Conservation (phyloP, 2,888 invertebrate species). For the Diarsia rubi region DNA sequence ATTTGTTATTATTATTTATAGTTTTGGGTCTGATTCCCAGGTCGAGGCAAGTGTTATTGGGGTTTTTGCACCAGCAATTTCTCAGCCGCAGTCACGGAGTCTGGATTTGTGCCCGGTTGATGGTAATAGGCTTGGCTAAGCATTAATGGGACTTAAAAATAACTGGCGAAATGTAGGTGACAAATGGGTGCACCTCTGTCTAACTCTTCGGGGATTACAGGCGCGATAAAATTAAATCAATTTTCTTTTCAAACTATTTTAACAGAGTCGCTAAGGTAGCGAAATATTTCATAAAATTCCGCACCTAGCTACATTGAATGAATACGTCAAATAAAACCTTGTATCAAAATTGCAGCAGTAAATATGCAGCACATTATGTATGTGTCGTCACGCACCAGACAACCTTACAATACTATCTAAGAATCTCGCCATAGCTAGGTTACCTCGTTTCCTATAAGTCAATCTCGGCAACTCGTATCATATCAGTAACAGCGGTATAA, state of each 20-base stretch:
- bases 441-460: conserved; percentile 55
- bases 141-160: no score
- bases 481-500: conserved; percentile 56
- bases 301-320: neutral
- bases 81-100: no score
- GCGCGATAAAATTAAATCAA: neutral
- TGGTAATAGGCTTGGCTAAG: no score
- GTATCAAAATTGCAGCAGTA: conserved; percentile 40
- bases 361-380: conserved; percentile 45
- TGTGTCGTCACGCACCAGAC: conserved; percentile 55
- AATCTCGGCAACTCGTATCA: conserved; percentile 52
- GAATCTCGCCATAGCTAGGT: conserved; percentile 54
- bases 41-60: no score
- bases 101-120: no score
- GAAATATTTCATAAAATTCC: neutral
- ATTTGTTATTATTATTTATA: no score
- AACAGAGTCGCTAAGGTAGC: neutral
- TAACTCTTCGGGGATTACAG: no score
- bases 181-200: no score
- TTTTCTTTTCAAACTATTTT: neutral
- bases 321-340: conserved; percentile 34
- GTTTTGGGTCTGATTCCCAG: no score
- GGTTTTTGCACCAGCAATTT: no score
- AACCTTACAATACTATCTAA: conserved; percentile 61
- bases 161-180: no score